Evolutionary conservation across 1,140 invertebrate species (phyloP).

Genomic region (Aphelinus atriplicis): DNA sequence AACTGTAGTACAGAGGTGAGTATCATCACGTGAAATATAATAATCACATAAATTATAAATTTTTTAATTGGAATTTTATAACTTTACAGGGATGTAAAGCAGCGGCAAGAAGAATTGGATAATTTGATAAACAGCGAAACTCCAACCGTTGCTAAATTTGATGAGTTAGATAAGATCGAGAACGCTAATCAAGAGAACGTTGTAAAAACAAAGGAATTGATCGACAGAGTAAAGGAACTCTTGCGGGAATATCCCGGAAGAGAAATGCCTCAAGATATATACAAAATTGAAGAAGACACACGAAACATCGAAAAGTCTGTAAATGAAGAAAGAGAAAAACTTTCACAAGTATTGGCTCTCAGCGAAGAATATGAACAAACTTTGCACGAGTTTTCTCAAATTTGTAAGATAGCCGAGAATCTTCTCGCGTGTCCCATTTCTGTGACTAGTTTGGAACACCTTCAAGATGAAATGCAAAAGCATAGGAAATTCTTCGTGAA

Average conservation of each 20-base stretch:
- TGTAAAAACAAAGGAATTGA: constrained; percentile 65
- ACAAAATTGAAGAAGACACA: constrained; percentile 72
- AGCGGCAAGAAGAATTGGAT: constrained; percentile 68
- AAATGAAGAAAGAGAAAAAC: constrained; percentile 75
- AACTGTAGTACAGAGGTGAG: constrained; percentile 65
- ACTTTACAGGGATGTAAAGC: constrained; percentile 61
- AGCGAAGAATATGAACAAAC: constrained; percentile 88
- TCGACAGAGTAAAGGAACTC: constrained; percentile 67
- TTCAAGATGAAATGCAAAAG: constrained; percentile 88
- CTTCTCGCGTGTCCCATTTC: constrained; percentile 79
- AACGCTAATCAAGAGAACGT: constrained; percentile 67
- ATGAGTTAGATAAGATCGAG: constrained; percentile 75
- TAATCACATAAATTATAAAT: too few relatives aligned
- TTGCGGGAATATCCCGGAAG: constrained; percentile 73
- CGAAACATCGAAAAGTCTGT: constrained; percentile 76
- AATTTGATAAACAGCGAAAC: constrained; percentile 69
- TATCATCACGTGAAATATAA: background rate
- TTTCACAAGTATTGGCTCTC: constrained; percentile 77
- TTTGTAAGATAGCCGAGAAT: constrained; percentile 82
- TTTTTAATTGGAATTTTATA: background rate
- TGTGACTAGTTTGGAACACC: constrained; percentile 77
- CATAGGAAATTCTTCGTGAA: constrained; percentile 89
- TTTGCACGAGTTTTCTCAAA: constrained; percentile 84
- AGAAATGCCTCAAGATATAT: constrained; percentile 74
- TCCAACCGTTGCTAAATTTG: constrained; percentile 71